These are phyloP conservation scores for Drosophila cardini DNA, from an alignment of 1,140 invertebrate genomes.

Conservation along the genomic window DNA sequence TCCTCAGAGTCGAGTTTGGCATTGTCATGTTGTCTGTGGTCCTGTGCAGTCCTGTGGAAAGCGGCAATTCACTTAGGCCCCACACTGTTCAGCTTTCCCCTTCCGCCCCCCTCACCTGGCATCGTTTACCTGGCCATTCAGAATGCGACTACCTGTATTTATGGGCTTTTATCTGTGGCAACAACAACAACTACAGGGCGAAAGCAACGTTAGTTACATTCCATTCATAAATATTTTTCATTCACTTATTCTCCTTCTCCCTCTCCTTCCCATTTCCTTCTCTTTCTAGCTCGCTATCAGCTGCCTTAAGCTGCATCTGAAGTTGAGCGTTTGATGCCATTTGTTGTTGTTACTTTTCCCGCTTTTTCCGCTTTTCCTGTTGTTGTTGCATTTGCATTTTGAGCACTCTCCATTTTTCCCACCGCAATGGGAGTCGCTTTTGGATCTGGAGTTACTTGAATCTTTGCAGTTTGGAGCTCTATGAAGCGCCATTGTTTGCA, in stretches of 20 bases:
- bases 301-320: slow-evolving; percentile 57
- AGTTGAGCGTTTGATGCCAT: slow-evolving; percentile 63
- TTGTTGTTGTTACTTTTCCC: slow-evolving; percentile 64
- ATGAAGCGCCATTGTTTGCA: slow-evolving; percentile 70
- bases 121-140: slow-evolving; percentile 76
- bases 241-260: slow-evolving; percentile 62
- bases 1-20: slow-evolving; percentile 40
- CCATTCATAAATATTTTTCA: slow-evolving; percentile 82
- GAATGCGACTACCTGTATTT: slow-evolving; percentile 77
- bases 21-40: slow-evolving; percentile 70
- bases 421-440: neutral
- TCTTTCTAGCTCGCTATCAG: slow-evolving; percentile 1
- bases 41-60: slow-evolving; percentile 48
- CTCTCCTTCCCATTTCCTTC: neutral
- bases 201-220: slow-evolving; percentile 74
- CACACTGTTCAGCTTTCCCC: neutral
- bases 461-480: slow-evolving; percentile 51
- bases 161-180: slow-evolving; percentile 75
- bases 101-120: slow-evolving; percentile 40
- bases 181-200: neutral
- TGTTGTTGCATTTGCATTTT: slow-evolving; percentile 53
- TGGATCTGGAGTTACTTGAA: slow-evolving; percentile 26
- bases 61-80: slow-evolving; percentile 74
- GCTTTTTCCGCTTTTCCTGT: slow-evolving; percentile 4
- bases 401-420: slow-evolving; percentile 63